These are phyloP conservation scores for Andrena haemorrhoa DNA, from an alignment of 2,888 invertebrate species.

Conservation along the genomic window DNA sequence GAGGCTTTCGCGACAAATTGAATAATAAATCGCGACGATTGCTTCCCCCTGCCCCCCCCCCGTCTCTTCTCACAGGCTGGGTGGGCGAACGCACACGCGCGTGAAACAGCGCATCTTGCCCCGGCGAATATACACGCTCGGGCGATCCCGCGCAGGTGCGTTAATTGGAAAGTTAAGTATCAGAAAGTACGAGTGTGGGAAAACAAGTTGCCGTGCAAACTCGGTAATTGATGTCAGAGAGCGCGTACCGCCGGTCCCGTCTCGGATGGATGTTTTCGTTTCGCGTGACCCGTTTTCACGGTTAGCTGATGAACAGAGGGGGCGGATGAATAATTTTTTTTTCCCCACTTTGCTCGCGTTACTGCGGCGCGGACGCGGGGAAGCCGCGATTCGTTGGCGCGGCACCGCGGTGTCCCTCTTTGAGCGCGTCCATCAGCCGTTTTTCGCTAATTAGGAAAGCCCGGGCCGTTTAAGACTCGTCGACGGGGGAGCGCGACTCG, in stretches of 20 bases:
- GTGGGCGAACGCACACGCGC: slow-evolving; percentile 20
- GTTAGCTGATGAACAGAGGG: background rate
- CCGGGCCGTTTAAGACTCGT: background rate
- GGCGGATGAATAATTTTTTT: slow-evolving; percentile 28
- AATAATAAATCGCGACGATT: slow-evolving; percentile 68
- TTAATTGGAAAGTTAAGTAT: slow-evolving; percentile 79
- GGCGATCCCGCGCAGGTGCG: slow-evolving; percentile 69
- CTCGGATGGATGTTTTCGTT: slow-evolving; percentile 49
- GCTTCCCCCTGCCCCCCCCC: background rate
- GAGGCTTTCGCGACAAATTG: slow-evolving; percentile 65
- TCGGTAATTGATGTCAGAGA: slow-evolving; percentile 49
- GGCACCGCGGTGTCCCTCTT: background rate
- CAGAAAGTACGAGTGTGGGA: slow-evolving; percentile 60
- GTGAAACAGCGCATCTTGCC: slow-evolving; percentile 28
- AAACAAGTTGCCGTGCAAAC: slow-evolving; percentile 40
- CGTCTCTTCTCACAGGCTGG: background rate
- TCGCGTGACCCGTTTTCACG: slow-evolving; percentile 44
- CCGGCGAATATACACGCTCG: slow-evolving; percentile 27
- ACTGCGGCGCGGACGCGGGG: background rate
- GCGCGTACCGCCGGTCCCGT: slow-evolving; percentile 6
- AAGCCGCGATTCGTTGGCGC: background rate
- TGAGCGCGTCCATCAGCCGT: background rate
- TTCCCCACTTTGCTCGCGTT: background rate
- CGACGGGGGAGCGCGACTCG: slow-evolving; percentile 10
- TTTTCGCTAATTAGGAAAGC: slow-evolving; percentile 1